Evolutionary conservation across 2,113 vertebrate species (phyloP).

Genomic region (Pterocles orientalis): DNA sequence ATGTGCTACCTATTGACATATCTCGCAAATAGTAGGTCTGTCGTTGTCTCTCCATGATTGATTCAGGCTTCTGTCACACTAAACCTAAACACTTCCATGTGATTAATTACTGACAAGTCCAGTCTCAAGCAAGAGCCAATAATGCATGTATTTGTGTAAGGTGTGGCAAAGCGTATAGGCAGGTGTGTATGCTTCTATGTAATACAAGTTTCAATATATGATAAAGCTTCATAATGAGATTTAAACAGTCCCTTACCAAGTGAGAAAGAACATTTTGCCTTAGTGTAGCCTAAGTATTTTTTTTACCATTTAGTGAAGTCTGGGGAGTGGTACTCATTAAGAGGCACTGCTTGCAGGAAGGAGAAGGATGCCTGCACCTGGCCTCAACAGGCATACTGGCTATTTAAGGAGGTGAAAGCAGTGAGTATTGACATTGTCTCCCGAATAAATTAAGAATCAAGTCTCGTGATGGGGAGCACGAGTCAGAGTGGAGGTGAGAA

Average conservation of each 20-base stretch:
- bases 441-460: not conserved
- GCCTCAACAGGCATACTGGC: accelerated
- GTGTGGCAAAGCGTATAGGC: not conserved
- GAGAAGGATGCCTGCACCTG: not conserved
- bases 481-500: not conserved
- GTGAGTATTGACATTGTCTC: not conserved
- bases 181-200: not conserved
- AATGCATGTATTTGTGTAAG: not conserved
- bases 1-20: not conserved
- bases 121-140: not conserved
- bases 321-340: not conserved
- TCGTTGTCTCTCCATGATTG: not conserved
- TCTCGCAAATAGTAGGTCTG: not conserved
- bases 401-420: not conserved
- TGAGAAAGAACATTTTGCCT: not conserved
- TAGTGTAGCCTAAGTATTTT: not conserved
- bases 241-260: not conserved
- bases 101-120: not conserved
- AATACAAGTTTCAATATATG: not conserved
- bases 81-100: not conserved
- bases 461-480: not conserved
- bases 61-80: not conserved
- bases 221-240: not conserved
- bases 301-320: not conserved
- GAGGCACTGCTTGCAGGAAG: not conserved